These are phyloP conservation scores for Spialia ferax DNA, from an alignment of 2,888 invertebrate species.

Conservation along the genomic window DNA sequence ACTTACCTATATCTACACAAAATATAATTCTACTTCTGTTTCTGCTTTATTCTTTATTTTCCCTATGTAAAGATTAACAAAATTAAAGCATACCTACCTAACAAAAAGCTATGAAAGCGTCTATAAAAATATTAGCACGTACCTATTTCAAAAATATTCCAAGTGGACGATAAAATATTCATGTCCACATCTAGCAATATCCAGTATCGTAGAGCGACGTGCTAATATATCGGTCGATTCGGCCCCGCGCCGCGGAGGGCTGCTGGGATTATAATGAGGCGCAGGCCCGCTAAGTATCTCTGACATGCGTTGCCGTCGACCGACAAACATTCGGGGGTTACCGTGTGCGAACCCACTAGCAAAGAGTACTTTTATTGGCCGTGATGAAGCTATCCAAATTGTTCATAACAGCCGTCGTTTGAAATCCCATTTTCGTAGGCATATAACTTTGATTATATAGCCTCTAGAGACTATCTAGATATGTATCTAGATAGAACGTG, in stretches of 20 bases:
- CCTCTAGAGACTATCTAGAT: no score
- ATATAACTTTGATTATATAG: no score
- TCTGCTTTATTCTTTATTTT: no score
- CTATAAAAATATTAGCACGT: neutral
- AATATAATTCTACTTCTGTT: no score
- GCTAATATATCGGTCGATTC: conserved; percentile 83
- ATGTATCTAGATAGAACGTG: no score
- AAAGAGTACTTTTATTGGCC: conserved; percentile 50
- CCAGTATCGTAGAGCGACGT: conserved; percentile 63
- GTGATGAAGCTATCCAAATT: neutral
- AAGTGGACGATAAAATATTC: conserved; percentile 33
- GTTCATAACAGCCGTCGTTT: neutral
- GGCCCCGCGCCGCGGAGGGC: conserved; percentile 56
- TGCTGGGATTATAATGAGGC: conserved; percentile 84
- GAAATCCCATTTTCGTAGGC: no score
- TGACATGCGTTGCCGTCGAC: conserved; percentile 85
- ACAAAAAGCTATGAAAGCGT: no score
- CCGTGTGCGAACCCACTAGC: conserved; percentile 61
- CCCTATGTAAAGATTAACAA: no score
- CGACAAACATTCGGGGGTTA: conserved; percentile 81
- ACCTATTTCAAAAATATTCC: neutral
- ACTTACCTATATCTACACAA: no score
- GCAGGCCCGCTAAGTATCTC: conserved; percentile 85
- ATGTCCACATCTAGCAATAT: conserved; percentile 58
- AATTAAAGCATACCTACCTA: no score